Percentiles rank a stretch among this genome's conserved stretches.
Evolutionary conservation across 2,888 invertebrate species (phyloP).

Genomic region (Cosmia trapezina): DNA sequence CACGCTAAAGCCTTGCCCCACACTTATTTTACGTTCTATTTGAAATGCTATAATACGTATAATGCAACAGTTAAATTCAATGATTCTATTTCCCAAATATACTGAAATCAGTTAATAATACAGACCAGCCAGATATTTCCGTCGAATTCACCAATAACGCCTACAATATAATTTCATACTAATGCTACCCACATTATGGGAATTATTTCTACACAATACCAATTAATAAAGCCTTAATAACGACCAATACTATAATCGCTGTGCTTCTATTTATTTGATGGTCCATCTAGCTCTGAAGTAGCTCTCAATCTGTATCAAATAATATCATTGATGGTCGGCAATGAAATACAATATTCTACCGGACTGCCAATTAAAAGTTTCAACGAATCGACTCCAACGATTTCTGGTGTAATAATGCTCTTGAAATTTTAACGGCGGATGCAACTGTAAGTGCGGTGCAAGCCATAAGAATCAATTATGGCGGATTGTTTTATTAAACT

Average conservation of each 20-base stretch:
- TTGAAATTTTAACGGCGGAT: constrained; percentile 82
- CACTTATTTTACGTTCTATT: not conserved
- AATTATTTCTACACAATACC: constrained; percentile 13
- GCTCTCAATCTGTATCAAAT: constrained; percentile 72
- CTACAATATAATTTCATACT: constrained; percentile 13
- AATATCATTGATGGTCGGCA: constrained; percentile 76
- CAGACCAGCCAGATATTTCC: not conserved
- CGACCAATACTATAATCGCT: constrained; percentile 8
- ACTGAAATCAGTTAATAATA: not conserved
- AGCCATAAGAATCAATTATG: constrained; percentile 57
- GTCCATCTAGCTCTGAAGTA: constrained; percentile 33
- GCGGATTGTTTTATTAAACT: constrained; percentile 23
- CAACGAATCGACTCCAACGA: constrained; percentile 75
- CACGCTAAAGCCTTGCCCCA: not conserved
- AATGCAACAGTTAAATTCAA: not conserved
- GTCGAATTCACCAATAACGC: constrained; percentile 3
- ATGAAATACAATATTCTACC: constrained; percentile 80
- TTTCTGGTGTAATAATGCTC: constrained; percentile 79
- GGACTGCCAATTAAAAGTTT: constrained; percentile 88
- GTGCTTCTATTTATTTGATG: constrained; percentile 46
- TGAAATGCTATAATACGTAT: not conserved
- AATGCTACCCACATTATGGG: constrained; percentile 11
- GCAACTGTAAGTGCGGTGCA: constrained; percentile 70
- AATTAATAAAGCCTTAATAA: constrained; percentile 15
- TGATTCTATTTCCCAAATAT: not conserved